phyloP scores from a whole-genome alignment of 2,113 vertebrate species.

The Addax nasomaculatus region DNA sequence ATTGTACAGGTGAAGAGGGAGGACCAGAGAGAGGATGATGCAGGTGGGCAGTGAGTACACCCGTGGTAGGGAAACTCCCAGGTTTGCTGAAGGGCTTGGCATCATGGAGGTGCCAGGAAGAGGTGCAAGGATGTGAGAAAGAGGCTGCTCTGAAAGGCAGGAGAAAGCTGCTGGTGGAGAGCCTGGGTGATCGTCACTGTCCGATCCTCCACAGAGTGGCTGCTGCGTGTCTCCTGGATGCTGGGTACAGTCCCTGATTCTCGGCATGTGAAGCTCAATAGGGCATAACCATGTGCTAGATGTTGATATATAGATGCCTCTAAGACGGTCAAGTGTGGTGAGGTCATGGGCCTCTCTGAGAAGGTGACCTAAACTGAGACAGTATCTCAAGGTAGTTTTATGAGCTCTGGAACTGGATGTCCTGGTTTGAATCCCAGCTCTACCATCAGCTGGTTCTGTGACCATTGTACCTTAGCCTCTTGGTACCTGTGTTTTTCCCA shows the following conservation, averaged over 20 bases:
- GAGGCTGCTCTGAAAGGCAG: neutral
- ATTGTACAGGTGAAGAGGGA: too few species aligned
- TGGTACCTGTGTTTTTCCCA: neutral
- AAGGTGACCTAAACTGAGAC: too few species aligned
- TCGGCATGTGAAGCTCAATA: fast-evolving
- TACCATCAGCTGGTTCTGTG: neutral
- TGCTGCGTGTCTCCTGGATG: fast-evolving
- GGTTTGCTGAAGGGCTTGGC: neutral
- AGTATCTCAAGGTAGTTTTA: fast-evolving
- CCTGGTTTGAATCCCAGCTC: neutral
- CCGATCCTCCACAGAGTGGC: fast-evolving
- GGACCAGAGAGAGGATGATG: too few species aligned
- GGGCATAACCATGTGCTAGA: fast-evolving
- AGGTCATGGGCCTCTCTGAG: neutral
- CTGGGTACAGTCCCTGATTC: fast-evolving
- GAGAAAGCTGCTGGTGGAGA: neutral
- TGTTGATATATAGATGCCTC: neutral
- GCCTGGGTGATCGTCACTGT: fast-evolving
- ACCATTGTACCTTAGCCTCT: neutral
- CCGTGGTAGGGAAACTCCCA: neutral
- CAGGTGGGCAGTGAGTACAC: neutral
- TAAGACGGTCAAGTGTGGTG: fast-evolving
- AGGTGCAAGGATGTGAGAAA: neutral
- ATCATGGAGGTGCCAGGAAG: neutral
- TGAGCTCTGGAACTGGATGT: neutral